Evolutionary conservation across 2,797 vertebrate genomes (phyloP), one percentile per base, ranked within the genome.

Genomic region (Myotis findleyi): DNA sequence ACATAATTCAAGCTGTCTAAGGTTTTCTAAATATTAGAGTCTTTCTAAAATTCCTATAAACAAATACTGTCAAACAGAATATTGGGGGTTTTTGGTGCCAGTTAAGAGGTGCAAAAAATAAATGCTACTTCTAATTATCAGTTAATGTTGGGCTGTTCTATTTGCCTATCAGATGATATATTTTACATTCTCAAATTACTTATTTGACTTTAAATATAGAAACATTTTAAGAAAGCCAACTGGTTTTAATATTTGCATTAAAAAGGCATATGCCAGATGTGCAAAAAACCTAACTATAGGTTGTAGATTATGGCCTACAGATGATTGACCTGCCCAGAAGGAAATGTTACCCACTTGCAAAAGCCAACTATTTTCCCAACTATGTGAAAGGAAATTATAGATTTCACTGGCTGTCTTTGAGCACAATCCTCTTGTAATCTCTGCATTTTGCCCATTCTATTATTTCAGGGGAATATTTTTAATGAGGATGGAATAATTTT

Each of bases 191-290:
- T 83, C 21, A 91, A 76, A 89, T 93, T 90, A 68, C 17, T 71
- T 83, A 75, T 47, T 95, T 91, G 55, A 87, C 79, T 91, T 90
- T 85, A 93, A 83, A 51, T 69, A 62, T 49, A 85, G 90, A 82
- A 85, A 75, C 49, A 79, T 91, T 84, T 93, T 47, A 87, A 77
- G 55, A 64, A 79, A 87, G 41, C 47, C 81, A 82, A 62, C 66
- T 81, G 55, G 55, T 81, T 94, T 96, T 93, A 89, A 87, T 94
- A 94, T 89, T 89, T 92, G 33, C 49, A 82, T 88, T 83, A 62
- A 87, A 90, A 92, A 89, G 80, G 44, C 59, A 95, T 89, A 41
- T 6, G 38, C 76, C 72, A 97, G 89, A 96, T 92, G 72, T 94
- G 73, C 66, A 92, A 76, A 94, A 88, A 94, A 95, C 88, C 90